Evolutionary conservation across 2,113 vertebrate genomes (phyloP).

Genomic region (Lutjanus erythropterus): DNA sequence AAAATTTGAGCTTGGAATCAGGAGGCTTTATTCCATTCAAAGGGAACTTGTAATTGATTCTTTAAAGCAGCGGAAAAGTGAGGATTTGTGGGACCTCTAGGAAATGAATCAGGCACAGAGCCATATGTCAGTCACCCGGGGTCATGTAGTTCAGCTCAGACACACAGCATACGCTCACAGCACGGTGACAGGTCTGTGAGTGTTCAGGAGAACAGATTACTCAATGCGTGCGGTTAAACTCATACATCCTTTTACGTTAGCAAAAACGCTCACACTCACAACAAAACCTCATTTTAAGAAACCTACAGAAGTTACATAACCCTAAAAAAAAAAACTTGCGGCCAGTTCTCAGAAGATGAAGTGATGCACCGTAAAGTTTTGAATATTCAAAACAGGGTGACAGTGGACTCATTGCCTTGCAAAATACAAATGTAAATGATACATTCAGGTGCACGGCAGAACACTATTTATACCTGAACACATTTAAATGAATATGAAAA

Average conservation of each 20-base stretch:
- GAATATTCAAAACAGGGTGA: conserved; percentile 33
- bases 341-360: conserved; percentile 2
- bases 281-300: conserved; percentile 6
- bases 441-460: background rate
- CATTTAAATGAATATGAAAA: background rate
- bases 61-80: conserved; percentile 36
- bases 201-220: conserved; percentile 47
- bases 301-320: conserved; percentile 17
- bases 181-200: conserved; percentile 36
- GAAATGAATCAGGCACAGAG: conserved; percentile 39
- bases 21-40: conserved; percentile 39
- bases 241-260: conserved; percentile 70
- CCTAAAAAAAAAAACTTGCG: background rate
- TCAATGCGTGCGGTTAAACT: conserved; percentile 43
- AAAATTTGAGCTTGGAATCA: conserved; percentile 52
- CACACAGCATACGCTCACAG: background rate
- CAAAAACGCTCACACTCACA: conserved; percentile 22
- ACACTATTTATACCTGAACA: background rate
- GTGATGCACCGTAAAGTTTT: background rate
- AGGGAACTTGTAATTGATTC: conserved; percentile 56
- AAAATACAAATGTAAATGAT: background rate
- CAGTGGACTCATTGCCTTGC: background rate
- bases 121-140: conserved; percentile 32
- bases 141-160: conserved; percentile 46
- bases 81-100: conserved; percentile 50